Evolutionary conservation across 2,113 vertebrate species (phyloP), one percentile per base, ranked within the genome.

Genomic region (Labeo rohita): DNA sequence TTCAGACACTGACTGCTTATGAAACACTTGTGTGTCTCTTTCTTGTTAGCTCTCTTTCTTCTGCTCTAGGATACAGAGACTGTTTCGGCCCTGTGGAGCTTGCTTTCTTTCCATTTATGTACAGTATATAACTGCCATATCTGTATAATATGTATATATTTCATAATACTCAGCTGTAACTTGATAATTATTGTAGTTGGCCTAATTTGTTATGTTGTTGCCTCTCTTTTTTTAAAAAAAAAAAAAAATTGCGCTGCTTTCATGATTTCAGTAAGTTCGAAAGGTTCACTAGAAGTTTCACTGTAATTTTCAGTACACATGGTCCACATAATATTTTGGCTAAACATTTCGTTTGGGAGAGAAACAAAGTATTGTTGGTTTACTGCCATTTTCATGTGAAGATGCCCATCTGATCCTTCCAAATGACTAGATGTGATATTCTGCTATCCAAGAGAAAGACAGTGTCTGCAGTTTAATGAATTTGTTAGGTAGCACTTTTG

Each of bases 401-500:
- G 59, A 63, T 54, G 50, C 50, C 28, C 50, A 77, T 84, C 50
- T 80, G 66, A 80, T 65, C 74, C 61, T 18, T 74, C 81, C 68
- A 78, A 75, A 39, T 65, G 68, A 28, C 21, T 47, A 63, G 59
- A 21, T 79, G 16, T 65, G 45, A 21, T 78, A 87, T 86, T 13
- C 13, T 34, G 34, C 47, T n/a, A 80, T 75, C 63, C 65, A 86
- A 68, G 74, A 61, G 78, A 88, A 49, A 80, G 77, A 84, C 68
- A 45, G 34, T 28, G 61, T 45, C 43, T 66, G 28, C 16, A 82
- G 36, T 80, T 75, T 6, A 82, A 80, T 85, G 39, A 10, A 80
- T 82, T 39, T 61, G 74, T 85, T 70, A 82, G 47, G 83, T 78
- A 80, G 84, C 56, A 39, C 21, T 52, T 86, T 74, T 74, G 65